Percentiles rank a stretch among this genome's conserved stretches.
phyloP scores from a whole-genome alignment of 2,888 invertebrate genomes.

The Ramazzottius varieornatus region DNA sequence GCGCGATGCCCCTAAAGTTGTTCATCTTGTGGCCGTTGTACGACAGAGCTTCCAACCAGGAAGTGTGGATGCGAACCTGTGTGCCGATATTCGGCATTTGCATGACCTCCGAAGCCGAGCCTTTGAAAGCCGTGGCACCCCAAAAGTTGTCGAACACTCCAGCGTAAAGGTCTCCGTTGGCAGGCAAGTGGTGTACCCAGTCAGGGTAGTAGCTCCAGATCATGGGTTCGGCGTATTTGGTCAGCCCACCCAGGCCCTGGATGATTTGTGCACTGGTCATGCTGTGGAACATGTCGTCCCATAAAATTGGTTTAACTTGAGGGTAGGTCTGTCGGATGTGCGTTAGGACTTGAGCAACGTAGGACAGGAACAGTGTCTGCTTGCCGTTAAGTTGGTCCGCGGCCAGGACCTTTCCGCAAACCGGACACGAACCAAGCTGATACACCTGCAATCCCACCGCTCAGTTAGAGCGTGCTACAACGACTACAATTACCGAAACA shows the following conservation, averaged over 20 bases:
- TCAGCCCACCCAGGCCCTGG: slow-evolving; percentile 20
- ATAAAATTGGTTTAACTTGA: slow-evolving; percentile 36
- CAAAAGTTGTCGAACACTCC: slow-evolving; percentile 41
- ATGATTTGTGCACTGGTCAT: slow-evolving; percentile 28
- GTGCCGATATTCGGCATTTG: slow-evolving; percentile 37
- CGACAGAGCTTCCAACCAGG: slow-evolving; percentile 33
- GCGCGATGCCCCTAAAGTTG: slow-evolving; percentile 34
- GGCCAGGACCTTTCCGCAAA: neutral
- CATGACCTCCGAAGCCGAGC: slow-evolving; percentile 48
- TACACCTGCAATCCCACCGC: neutral
- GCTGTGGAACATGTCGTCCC: slow-evolving; percentile 52
- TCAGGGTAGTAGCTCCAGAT: slow-evolving; percentile 39
- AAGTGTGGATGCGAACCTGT: slow-evolving; percentile 41
- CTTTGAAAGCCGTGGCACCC: slow-evolving; percentile 62
- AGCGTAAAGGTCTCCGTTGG: slow-evolving; percentile 34
- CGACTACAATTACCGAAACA: no score
- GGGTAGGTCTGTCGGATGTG: slow-evolving; percentile 21
- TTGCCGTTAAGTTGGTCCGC: neutral
- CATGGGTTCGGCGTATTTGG: slow-evolving; percentile 35
- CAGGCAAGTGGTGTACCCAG: slow-evolving; percentile 16
- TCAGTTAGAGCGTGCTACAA: neutral
- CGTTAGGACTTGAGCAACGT: neutral
- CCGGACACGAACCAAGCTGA: neutral
- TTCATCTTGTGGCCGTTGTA: neutral
- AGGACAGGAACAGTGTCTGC: neutral